Evolutionary conservation across 2,888 invertebrate species (phyloP), one percentile per base, ranked within the genome.

Genomic region (Eremobia ochroleuca): DNA sequence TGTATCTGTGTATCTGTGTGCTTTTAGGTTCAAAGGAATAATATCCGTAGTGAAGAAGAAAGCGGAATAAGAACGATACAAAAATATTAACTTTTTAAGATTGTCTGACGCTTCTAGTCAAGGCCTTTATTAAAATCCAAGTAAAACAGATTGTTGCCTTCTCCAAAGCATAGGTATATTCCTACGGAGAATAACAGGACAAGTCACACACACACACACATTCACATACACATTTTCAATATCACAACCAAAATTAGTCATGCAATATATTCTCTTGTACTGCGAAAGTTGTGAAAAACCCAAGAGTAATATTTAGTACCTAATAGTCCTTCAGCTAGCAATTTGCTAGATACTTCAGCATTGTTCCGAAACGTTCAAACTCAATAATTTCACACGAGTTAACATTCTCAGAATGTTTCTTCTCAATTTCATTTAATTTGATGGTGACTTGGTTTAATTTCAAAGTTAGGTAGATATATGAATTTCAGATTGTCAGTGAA

Each of bases 1-100:
- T 75, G 69, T 77, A 67, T 79, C 76, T 76, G 62, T 73, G 72
- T 78, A 49, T 71, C 37, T 85, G 59, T 81, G 77, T 80, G 55
- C 34, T 25, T 67, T 76, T 46, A 21, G 18, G 43, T 67, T 74
- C 43, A 64, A 52, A 8, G 28, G 21, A 40, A 68, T 25, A 40
- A 58, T 65, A 46, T 31, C 28, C 25, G 40, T 37, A 8, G 4
- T 21, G 1, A 72, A 52, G 25, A 72, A 65, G 25, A 79, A 40
- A 40, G 37, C n/a, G 37, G 5, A 21, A 64, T 40, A 46, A n/a
- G 31, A 64, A 28, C 4, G 4, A n/a, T 59, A 21, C 40, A 49
- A 46, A 31, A 25, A 76, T 18, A 11, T 11, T 69, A 4, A 21
- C 18, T 31, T 18, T 37, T n/a, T 15, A 40, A 40, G 46, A 70